These are phyloP conservation scores for Griposia aprilina DNA, from an alignment of 2,888 invertebrate species.

Conservation along the genomic window DNA sequence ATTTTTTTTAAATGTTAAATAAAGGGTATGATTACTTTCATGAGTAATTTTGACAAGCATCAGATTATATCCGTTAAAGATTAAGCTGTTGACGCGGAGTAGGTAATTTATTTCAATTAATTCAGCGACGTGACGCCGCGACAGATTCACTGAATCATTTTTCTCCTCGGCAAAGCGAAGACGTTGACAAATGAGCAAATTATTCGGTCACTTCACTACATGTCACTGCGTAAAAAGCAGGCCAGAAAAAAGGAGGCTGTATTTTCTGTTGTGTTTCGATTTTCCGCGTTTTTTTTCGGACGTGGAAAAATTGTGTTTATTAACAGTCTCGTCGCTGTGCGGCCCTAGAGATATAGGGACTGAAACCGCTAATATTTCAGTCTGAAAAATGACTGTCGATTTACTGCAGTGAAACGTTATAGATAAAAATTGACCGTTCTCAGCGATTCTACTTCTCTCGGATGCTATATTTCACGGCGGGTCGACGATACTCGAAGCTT, in stretches of 20 bases:
- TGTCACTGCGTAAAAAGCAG: slow-evolving; percentile 72
- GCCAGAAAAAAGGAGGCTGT: slow-evolving; percentile 58
- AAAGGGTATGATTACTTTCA: slow-evolving; percentile 34
- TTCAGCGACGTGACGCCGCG: slow-evolving; percentile 84
- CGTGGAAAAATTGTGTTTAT: slow-evolving; percentile 79
- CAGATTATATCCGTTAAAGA: slow-evolving; percentile 77
- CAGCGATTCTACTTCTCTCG: slow-evolving; percentile 64
- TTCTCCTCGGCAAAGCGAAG: slow-evolving; percentile 84
- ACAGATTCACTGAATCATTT: slow-evolving; percentile 89
- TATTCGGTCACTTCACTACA: slow-evolving; percentile 86
- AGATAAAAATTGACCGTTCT: slow-evolving; percentile 85
- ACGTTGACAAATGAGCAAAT: slow-evolving; percentile 88
- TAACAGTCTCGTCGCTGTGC: slow-evolving; percentile 74
- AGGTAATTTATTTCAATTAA: slow-evolving; percentile 89
- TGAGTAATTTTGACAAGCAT: slow-evolving; percentile 78
- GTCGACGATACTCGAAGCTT: slow-evolving; percentile 63
- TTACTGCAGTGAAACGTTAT: slow-evolving; percentile 81
- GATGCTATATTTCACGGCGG: slow-evolving; percentile 71
- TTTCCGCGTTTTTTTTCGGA: slow-evolving; percentile 65
- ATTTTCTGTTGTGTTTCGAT: slow-evolving; percentile 69
- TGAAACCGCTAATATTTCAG: slow-evolving; percentile 84
- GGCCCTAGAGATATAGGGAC: slow-evolving; percentile 78
- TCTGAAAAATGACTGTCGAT: slow-evolving; percentile 84
- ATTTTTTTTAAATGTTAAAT: not conserved
- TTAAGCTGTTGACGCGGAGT: slow-evolving; percentile 81